Conservation (phyloP, 1,140 invertebrate species). For the Nebria ingens region DNA sequence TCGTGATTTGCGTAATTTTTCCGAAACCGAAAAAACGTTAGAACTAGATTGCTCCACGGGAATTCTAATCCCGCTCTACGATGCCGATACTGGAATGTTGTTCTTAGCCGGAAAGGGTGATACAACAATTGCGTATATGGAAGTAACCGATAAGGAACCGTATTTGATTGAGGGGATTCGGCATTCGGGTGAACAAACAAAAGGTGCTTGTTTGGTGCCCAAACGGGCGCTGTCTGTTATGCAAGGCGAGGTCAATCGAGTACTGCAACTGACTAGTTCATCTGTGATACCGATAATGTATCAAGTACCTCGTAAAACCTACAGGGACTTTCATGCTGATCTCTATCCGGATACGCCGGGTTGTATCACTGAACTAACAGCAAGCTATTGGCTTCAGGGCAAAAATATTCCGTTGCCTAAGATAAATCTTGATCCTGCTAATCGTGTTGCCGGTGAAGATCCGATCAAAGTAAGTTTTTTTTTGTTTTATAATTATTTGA, state of each 20-base stretch:
- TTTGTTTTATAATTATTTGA: constrained; percentile 11
- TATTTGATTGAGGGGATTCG: constrained; percentile 72
- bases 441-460: constrained; percentile 47
- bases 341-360: constrained; percentile 82
- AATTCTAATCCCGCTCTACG: constrained; percentile 79
- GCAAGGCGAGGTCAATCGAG: constrained; percentile 86
- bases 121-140: constrained; percentile 76
- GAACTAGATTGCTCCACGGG: constrained; percentile 84
- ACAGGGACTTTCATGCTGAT: constrained; percentile 81
- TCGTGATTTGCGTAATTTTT: constrained; percentile 74
- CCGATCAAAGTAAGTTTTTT: constrained; percentile 44
- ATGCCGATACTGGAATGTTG: constrained; percentile 87
- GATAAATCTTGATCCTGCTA: constrained; percentile 69
- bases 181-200: constrained; percentile 78
- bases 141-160: constrained; percentile 74
- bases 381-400: constrained; percentile 67
- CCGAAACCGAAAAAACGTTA: constrained; percentile 63
- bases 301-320: constrained; percentile 78
- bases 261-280: constrained; percentile 73
- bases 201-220: constrained; percentile 82
- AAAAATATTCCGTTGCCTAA: constrained; percentile 58
- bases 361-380: constrained; percentile 60
- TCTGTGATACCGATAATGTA: constrained; percentile 86
- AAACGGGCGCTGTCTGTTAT: constrained; percentile 87
- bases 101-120: constrained; percentile 88